These are phyloP conservation scores for Poecilia velifera DNA, from an alignment of 2,797 vertebrate genomes.

Conservation along the genomic window DNA sequence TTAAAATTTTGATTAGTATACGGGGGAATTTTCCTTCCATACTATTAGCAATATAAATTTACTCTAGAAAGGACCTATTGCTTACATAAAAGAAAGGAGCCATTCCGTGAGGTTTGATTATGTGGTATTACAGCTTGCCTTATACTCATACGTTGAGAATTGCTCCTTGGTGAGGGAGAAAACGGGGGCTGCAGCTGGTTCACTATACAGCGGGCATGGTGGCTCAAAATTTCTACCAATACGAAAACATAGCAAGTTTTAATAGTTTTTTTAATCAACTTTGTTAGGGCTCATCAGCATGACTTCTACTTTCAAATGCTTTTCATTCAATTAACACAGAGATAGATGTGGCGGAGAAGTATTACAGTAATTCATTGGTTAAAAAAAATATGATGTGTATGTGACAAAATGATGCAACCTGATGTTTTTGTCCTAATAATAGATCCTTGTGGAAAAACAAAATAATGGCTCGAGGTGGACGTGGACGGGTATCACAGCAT, in stretches of 20 bases:
- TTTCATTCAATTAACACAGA: not conserved
- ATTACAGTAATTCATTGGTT: not conserved
- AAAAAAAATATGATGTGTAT: not conserved
- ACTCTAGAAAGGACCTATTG: not conserved
- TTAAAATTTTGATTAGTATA: not conserved
- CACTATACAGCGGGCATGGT: constrained; percentile 55
- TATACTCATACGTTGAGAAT: constrained; percentile 18
- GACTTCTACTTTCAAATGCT: not conserved
- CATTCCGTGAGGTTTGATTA: not conserved
- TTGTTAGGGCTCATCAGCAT: not conserved
- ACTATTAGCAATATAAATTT: not conserved
- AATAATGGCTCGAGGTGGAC: not conserved
- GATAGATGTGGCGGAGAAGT: not conserved
- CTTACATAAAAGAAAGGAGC: not conserved
- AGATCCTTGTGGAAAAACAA: not conserved
- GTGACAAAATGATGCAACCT: not conserved
- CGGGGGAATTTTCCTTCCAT: no score
- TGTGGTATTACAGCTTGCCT: not conserved
- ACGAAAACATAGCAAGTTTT: not conserved
- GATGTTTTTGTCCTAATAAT: not conserved
- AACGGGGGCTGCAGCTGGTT: constrained; percentile 51
- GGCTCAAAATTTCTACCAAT: constrained; percentile 36
- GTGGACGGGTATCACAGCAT: not conserved
- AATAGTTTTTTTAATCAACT: not conserved
- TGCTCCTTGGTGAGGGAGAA: constrained; percentile 23